Conservation (phyloP, 2,888 invertebrate species). For the Drosophila pseudotakahashii region DNA sequence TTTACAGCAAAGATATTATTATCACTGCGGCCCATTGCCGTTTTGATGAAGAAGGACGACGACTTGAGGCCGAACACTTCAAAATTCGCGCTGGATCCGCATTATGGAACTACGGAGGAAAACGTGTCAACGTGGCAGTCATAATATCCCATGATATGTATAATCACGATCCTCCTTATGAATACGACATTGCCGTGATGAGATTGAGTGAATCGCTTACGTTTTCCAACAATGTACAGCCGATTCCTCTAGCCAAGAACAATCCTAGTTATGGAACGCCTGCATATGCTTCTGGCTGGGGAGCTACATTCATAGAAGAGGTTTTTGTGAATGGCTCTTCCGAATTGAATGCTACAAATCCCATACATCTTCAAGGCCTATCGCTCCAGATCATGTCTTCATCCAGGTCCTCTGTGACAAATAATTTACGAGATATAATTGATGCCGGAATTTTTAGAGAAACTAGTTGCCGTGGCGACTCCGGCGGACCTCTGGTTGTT, state of each 20-base stretch:
- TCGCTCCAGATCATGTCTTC: too few relatives aligned
- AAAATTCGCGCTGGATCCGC: neutral
- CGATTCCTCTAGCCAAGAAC: neutral
- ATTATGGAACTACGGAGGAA: neutral
- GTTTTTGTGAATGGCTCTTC: neutral
- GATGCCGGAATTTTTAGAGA: neutral
- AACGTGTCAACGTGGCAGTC: neutral
- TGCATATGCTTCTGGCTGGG: neutral
- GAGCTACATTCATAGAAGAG: neutral
- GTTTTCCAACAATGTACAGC: neutral
- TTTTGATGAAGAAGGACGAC: fast-evolving
- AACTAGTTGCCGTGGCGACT: neutral
- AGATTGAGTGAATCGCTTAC: neutral
- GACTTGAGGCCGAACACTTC: neutral
- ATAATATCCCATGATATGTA: neutral
- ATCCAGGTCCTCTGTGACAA: too few relatives aligned
- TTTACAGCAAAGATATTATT: slow-evolving; percentile 1
- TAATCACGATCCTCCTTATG: fast-evolving
- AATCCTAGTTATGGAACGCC: neutral
- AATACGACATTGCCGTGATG: neutral
- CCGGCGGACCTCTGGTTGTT: slow-evolving; percentile 2
- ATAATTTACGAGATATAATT: neutral
- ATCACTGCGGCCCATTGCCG: slow-evolving; percentile 1
- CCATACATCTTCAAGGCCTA: neutral
- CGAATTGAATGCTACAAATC: neutral